Base-by-base conservation (phyloP, 64 coral and sea anemone species). In the Actinia equina region DNA sequence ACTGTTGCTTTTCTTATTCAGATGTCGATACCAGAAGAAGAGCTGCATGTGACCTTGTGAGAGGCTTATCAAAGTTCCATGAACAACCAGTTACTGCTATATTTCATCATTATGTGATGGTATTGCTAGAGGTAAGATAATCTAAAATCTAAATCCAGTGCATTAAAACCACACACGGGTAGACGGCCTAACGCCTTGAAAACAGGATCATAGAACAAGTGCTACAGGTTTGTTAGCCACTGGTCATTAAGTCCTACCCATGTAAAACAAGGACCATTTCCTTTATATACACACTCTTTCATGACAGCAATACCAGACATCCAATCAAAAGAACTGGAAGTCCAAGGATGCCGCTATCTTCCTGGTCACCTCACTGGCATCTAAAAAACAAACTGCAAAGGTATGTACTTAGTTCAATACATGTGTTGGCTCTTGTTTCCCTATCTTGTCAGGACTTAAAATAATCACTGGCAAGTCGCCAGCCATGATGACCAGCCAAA, bases 311-410 rank as follows among this genome's bases (percentile, higher is more conserved):
- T 95, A 99, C 86, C 85, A 95, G 42, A 30, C 82, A 56, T 77
- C 94, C 20, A 81, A 87, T 53, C 83, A 92, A 77, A 83, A 86
- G 53, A 99, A 95, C 74, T 99, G 97, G 97, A 99, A 93, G 86
- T 82, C 93, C 83, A 99, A 99, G 85, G 97, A 99, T 91, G 93
- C 93, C 71, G 97, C 97, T 13, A 92, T 99, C 62, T 99, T 93
- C 77, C 79, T 99, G 52, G 97, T 99, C 4, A 99, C 97, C 26
- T 99, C 97, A 82, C 82, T 99, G 43, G 97, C 97, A n/a, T 90
- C 90, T 1, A 99, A 99, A 71, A 99, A 99, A 77, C 97, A 99
- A 93, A 99, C 97, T 86, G 87, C 97, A 79, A 99, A 95, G 93
- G 97, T 99, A 88, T n/a, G n/a, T n/a, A n/a, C n/a, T n/a, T n/a